Conservation (phyloP, 2,113 vertebrate species). For the Hypomesus transpacificus region DNA sequence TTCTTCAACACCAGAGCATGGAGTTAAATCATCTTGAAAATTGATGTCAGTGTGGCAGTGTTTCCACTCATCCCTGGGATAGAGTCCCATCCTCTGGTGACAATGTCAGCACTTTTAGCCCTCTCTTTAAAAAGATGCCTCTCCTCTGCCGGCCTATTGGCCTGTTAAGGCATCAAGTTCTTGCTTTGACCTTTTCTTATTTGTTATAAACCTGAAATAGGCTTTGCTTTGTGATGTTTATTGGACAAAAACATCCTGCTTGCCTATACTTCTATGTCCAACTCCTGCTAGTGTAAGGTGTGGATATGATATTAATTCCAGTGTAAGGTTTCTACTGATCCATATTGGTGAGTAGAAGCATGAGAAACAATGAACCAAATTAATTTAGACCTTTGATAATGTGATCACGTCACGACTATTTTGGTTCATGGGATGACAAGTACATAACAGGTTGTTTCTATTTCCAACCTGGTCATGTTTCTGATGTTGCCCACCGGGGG, state of each 20-base stretch:
- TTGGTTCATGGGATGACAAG: constrained; percentile 69
- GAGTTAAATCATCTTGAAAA: constrained; percentile 83
- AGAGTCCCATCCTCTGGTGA: constrained; percentile 75
- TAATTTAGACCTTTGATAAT: constrained; percentile 73
- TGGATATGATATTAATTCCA: no score
- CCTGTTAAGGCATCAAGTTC: constrained; percentile 32
- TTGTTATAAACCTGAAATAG: background rate
- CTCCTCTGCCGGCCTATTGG: constrained; percentile 37
- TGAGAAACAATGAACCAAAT: constrained; percentile 72
- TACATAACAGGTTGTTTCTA: constrained; percentile 64
- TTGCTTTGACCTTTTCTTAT: background rate
- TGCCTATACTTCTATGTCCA: no score
- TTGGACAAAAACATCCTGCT: background rate
- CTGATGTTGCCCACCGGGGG: constrained; percentile 53
- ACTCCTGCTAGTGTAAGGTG: no score
- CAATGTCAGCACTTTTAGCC: constrained; percentile 80
- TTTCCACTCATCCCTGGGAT: constrained; percentile 74
- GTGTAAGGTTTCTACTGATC: constrained; percentile 44
- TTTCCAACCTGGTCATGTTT: constrained; percentile 55
- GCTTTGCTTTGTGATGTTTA: background rate
- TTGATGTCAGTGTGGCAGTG: constrained; percentile 77
- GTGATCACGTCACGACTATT: constrained; percentile 70
- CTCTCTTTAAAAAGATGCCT: constrained; percentile 56
- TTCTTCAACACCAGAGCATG: constrained; percentile 64
- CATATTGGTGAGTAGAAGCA: constrained; percentile 68